phyloP scores from a whole-genome alignment of 2,888 invertebrate species.

The Encarsia formosa region DNA sequence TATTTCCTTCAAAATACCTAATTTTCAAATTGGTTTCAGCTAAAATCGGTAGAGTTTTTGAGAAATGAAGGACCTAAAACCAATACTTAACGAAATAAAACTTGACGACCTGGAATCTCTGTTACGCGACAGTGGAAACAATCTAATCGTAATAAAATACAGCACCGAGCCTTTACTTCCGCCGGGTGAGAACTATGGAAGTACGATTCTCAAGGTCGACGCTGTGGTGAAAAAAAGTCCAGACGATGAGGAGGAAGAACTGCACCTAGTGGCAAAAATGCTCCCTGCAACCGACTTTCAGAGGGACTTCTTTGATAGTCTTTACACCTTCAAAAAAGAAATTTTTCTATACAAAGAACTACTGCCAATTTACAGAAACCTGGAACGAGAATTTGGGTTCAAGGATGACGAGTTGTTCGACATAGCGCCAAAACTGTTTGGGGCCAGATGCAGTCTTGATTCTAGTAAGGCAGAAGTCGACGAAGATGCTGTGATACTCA shows the following conservation, averaged over 20 bases:
- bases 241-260: conserved; percentile 29
- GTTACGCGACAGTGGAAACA: conserved; percentile 31
- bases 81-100: no score
- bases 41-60: no score
- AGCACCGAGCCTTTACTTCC: conserved; percentile 37
- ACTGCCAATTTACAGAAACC: conserved; percentile 52
- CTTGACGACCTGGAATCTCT: conserved; percentile 40
- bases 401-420: conserved; percentile 45
- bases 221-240: conserved; percentile 28
- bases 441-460: conserved; percentile 53
- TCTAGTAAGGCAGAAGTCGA: conserved; percentile 48
- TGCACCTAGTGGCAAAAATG: conserved; percentile 57
- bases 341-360: conserved; percentile 55
- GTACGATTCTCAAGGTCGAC: conserved; percentile 54
- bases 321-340: conserved; percentile 58
- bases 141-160: conserved; percentile 33
- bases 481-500: conserved; percentile 57
- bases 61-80: no score
- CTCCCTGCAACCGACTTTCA: conserved; percentile 57
- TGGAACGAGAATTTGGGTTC: conserved; percentile 44
- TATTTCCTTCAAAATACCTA: no score
- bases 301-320: conserved; percentile 55
- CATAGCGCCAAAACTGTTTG: conserved; percentile 56
- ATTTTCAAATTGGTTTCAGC: no score
- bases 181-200: conserved; percentile 63